Evolutionary conservation across 2,888 invertebrate species (phyloP).

Genomic region (Hipparchia semele): DNA sequence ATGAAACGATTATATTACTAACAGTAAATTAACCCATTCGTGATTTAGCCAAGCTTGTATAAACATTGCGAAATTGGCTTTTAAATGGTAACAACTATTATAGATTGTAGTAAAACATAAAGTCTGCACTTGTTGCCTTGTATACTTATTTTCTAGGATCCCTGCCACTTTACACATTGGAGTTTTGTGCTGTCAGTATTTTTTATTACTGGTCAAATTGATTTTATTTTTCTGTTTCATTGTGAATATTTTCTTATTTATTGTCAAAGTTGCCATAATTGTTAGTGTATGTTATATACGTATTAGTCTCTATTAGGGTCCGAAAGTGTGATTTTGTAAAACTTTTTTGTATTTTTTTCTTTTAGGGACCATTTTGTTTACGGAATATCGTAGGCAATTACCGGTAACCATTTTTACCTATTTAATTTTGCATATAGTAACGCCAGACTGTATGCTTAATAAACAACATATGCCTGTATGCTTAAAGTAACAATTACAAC

Average conservation of each 20-base stretch:
- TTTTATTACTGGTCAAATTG: constrained; percentile 33
- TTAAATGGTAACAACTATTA: constrained; percentile 63
- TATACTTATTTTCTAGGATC: constrained; percentile 74
- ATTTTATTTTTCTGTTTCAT: constrained; percentile 56
- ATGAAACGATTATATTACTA: constrained; percentile 68
- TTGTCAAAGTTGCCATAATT: constrained; percentile 83
- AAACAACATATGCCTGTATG: no score
- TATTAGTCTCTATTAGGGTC: constrained; percentile 72
- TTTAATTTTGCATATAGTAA: constrained; percentile 53
- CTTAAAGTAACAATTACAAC: no score
- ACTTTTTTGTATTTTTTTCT: constrained; percentile 70
- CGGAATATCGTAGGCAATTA: constrained; percentile 60
- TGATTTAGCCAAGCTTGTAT: constrained; percentile 76
- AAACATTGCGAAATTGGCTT: constrained; percentile 76
- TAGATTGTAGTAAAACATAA: constrained; percentile 78
- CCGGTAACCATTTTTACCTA: constrained; percentile 49
- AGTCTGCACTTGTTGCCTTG: constrained; percentile 83
- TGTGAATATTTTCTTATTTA: constrained; percentile 81
- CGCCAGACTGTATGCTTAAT: constrained; percentile 67
- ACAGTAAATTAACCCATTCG: constrained; percentile 75
- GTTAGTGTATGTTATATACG: constrained; percentile 81
- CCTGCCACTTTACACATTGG: constrained; percentile 62
- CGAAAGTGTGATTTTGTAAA: constrained; percentile 74
- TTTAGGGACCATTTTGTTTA: constrained; percentile 81
- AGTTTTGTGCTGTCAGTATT: constrained; percentile 71